phyloP scores from a whole-genome alignment of 2,888 invertebrate genomes.

The Syrphus vitripennis region DNA sequence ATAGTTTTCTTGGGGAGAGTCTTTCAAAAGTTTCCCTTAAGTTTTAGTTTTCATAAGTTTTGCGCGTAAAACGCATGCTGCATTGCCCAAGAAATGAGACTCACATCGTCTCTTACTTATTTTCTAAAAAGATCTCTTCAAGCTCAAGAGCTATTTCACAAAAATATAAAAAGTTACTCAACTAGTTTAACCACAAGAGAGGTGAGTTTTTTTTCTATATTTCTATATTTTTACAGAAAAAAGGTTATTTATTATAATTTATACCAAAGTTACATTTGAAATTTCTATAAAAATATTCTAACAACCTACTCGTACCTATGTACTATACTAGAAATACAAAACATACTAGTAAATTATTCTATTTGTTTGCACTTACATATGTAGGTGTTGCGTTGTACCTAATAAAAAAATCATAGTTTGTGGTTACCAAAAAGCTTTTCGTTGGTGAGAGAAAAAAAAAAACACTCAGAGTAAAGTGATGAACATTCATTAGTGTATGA shows the following conservation, averaged over 20 bases:
- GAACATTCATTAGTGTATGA: too few relatives aligned
- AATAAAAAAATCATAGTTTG: too few relatives aligned
- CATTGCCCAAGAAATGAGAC: not conserved
- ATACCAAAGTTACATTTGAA: not conserved
- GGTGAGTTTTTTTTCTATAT: not conserved
- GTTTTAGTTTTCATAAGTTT: slow-evolving; percentile 4
- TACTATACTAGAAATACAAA: not conserved
- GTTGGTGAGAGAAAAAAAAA: not conserved
- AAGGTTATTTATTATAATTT: not conserved
- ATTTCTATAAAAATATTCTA: not conserved
- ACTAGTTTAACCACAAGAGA: not conserved
- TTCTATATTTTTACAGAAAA: not conserved
- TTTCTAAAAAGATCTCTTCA: not conserved
- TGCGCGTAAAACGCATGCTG: not conserved
- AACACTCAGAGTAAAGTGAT: too few relatives aligned
- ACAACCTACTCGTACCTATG: too few relatives aligned
- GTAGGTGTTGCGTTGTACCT: too few relatives aligned
- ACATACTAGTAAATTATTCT: too few relatives aligned
- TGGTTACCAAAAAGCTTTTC: not conserved
- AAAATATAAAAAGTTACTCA: not conserved
- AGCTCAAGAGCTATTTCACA: not conserved
- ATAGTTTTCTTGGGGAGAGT: not conserved
- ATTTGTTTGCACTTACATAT: too few relatives aligned
- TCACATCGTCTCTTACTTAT: not conserved
- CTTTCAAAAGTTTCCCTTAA: not conserved